Evolutionary conservation across 1,140 invertebrate species (phyloP), one percentile per base, ranked within the genome.

Genomic region (Thaumatotibia leucotreta): DNA sequence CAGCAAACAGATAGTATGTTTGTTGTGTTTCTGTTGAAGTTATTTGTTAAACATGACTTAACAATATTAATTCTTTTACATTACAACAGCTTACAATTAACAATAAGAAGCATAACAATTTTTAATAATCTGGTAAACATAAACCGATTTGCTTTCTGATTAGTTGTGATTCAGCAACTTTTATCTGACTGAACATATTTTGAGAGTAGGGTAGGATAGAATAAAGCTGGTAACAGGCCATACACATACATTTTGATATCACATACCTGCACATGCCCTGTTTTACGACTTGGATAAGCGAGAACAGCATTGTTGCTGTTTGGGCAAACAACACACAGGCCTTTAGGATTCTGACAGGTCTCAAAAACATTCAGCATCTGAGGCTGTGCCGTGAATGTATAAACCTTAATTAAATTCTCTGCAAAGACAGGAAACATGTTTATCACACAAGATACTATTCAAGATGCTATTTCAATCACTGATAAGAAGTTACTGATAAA

Each of bases 341-440:
- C 98, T 94, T 95, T 95, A 20, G 97, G 95, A 93, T 99, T 99
- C 27, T 94, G 93, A 91, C 96, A 97, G 20, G 98, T 99, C 92
- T 99, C 98, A 93, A 99, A 99, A 1, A 99, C 97, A 91, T 99
- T 97, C 29, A 99, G 86, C 82, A 98, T 95, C 81, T 98, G 96
- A 6, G 98, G 98, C 82, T 95, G 96, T 86, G 98, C 97, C 27
- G 97, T 99, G 83, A 99, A 99, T 54, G 98, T 99, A 82, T 98
- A 99, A 20, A 99, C 98, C 93, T 99, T 99, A 71, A 99, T 99
- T 75, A 99, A 95, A 66, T 96, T 96, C 90, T 99, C 98, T 93
- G 82, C 17, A 91, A 91, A 35, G 61, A 63, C 64, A 70, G 63
- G 67, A 27, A 61, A 33, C 52, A 50, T 8, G 35, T 64, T 39